A percentile compares a stretch with the other conserved stretches of the same genome.
phyloP scores from a whole-genome alignment of 2,888 invertebrate species.

The Ennomos quercinarius region DNA sequence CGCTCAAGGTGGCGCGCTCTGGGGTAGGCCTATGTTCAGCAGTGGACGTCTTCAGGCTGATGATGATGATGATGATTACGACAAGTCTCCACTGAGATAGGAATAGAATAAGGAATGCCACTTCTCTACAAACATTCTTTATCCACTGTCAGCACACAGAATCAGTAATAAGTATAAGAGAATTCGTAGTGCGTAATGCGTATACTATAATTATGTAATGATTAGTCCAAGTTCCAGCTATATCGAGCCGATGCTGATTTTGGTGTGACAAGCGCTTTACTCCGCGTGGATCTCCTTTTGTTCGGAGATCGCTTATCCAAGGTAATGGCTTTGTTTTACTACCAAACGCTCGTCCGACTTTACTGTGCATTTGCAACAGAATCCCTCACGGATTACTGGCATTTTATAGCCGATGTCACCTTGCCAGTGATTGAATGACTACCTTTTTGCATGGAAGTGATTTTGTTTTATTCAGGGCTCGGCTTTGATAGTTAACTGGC shows the following conservation, averaged over 20 bases:
- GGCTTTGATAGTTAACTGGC: slow-evolving; percentile 4
- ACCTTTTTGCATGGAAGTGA: slow-evolving; percentile 16
- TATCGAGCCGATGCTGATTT: not conserved
- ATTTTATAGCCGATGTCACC: slow-evolving; percentile 43
- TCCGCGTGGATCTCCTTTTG: slow-evolving; percentile 12
- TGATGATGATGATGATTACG: no score
- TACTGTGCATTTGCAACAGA: slow-evolving; percentile 45
- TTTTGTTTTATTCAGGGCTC: slow-evolving; percentile 15
- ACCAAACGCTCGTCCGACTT: slow-evolving; percentile 57
- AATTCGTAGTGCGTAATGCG: not conserved
- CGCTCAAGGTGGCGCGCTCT: no score
- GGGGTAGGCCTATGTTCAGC: no score
- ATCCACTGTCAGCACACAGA: no score
- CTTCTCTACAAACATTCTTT: no score
- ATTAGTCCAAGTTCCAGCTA: not conserved
- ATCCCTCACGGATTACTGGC: slow-evolving; percentile 47
- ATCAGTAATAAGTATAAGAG: no score
- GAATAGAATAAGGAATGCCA: no score
- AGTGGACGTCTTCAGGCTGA: no score
- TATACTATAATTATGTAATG: no score
- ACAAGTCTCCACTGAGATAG: no score
- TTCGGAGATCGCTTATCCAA: slow-evolving; percentile 20
- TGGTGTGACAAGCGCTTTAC: slow-evolving; percentile 1
- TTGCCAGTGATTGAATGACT: slow-evolving; percentile 38
- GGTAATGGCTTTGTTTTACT: slow-evolving; percentile 55